Evolutionary conservation across 2,113 vertebrate genomes (phyloP).

Genomic region (Pelusios castaneus): DNA sequence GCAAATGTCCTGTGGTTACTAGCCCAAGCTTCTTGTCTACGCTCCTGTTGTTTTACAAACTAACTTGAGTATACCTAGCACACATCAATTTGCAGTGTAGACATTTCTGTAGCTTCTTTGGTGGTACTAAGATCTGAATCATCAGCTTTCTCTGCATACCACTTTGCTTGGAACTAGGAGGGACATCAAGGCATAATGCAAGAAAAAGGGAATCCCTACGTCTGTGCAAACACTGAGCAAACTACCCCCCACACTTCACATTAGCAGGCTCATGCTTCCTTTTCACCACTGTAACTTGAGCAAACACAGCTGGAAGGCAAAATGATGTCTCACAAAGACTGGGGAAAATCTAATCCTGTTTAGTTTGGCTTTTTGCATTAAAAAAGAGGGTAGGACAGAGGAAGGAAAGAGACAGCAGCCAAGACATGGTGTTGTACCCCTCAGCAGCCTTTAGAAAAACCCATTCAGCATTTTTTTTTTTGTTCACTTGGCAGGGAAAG

Average conservation of each 20-base stretch:
- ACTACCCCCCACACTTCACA: background rate
- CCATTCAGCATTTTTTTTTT: background rate
- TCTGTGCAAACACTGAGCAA: background rate
- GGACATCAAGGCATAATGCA: background rate
- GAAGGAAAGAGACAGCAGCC: background rate
- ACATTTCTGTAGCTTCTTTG: background rate
- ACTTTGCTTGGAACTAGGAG: background rate
- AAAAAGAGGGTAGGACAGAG: background rate
- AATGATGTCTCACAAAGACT: background rate
- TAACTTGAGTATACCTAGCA: too few relatives aligned
- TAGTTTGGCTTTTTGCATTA: background rate
- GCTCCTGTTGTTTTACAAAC: too few relatives aligned
- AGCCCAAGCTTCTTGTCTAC: background rate
- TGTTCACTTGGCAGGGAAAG: background rate
- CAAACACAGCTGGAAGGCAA: background rate
- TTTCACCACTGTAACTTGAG: background rate
- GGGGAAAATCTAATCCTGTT: background rate
- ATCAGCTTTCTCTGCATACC: background rate
- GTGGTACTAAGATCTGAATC: accelerated
- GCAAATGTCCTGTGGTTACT: background rate
- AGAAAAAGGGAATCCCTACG: background rate
- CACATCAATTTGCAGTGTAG: too few relatives aligned
- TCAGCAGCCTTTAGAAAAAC: background rate
- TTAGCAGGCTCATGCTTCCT: background rate
- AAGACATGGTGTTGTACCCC: background rate